Evolutionary conservation across 2,113 vertebrate species (phyloP).

Genomic region (Bubalus kerabau): DNA sequence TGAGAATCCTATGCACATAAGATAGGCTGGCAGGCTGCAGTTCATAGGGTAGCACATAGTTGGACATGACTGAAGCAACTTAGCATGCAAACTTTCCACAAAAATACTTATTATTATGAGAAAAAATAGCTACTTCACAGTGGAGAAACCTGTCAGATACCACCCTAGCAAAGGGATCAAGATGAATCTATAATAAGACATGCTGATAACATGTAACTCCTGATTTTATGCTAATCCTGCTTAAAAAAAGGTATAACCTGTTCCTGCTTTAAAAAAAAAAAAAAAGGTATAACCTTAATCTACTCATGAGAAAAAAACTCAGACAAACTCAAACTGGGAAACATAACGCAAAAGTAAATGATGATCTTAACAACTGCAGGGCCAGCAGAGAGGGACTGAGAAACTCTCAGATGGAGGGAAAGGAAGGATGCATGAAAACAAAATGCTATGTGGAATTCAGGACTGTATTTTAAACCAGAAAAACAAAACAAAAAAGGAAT

Average conservation of each 20-base stretch:
- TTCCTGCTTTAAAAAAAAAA: neutral
- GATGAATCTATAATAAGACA: neutral
- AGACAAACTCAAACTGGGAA: neutral
- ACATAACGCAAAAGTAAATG: neutral
- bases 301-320: neutral
- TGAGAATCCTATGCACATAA: neutral
- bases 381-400: neutral
- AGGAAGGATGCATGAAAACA: neutral
- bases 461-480: neutral
- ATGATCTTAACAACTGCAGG: neutral
- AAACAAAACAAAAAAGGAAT: neutral
- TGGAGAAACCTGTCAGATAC: neutral
- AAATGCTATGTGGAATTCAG: neutral
- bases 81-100: neutral
- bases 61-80: neutral
- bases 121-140: neutral
- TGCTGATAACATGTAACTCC: neutral
- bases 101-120: neutral
- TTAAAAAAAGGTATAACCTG: neutral
- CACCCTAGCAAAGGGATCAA: neutral
- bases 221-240: neutral
- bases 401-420: neutral
- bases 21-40: neutral
- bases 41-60: neutral
- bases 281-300: neutral